These are phyloP conservation scores for Anguilla marmorata DNA, from an alignment of 2,797 vertebrate genomes.

Conservation along the genomic window DNA sequence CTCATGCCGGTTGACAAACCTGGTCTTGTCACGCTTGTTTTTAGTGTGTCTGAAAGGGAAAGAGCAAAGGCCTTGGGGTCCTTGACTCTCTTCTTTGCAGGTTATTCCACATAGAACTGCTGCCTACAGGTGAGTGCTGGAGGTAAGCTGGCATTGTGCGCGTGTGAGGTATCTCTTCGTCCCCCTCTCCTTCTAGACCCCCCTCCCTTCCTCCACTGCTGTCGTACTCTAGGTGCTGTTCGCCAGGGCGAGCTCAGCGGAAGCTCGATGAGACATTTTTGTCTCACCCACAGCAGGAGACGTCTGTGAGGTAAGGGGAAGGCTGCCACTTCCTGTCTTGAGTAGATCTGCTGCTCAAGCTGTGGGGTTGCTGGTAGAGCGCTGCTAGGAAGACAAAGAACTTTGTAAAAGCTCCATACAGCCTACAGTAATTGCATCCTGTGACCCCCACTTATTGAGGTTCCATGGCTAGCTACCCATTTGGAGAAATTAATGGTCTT, in stretches of 20 bases:
- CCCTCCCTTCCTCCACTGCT: constrained; percentile 48
- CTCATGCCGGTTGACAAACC: background rate
- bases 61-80: background rate
- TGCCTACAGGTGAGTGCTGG: constrained; percentile 17
- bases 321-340: constrained; percentile 42
- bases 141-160: constrained; percentile 21
- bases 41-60: background rate
- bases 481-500: background rate
- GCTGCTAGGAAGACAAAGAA: background rate
- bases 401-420: constrained; percentile 13
- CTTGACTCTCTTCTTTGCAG: background rate
- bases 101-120: background rate
- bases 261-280: constrained; percentile 51
- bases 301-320: constrained; percentile 63
- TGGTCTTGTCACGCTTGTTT: constrained; percentile 20
- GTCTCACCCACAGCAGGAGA: constrained; percentile 61
- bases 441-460: background rate
- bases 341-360: constrained; percentile 24
- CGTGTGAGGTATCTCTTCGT: constrained; percentile 51
- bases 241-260: constrained; percentile 53
- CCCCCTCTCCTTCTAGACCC: constrained; percentile 41
- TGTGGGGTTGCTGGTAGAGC: background rate
- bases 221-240: constrained; percentile 67
- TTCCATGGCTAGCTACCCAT: background rate
- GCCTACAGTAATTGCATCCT: background rate